Conservation (phyloP, 2,797 vertebrate genomes). For the Synaphobranchus kaupii region DNA sequence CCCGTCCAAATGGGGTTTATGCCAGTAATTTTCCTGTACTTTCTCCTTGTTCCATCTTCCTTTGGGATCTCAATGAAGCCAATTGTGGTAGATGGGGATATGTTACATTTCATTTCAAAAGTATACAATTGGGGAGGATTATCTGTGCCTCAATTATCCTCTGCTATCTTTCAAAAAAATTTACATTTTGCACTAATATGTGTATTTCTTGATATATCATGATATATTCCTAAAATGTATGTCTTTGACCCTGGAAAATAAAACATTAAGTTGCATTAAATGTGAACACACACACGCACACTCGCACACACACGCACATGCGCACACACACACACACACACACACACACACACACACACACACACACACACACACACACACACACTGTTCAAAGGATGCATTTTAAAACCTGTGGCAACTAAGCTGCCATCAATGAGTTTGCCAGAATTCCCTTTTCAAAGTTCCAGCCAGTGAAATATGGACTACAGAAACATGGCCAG, state of each 20-base stretch:
- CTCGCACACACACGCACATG: background rate
- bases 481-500: background rate
- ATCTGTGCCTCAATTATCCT: background rate
- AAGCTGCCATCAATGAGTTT: background rate
- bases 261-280: too few relatives aligned
- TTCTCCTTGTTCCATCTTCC: too few relatives aligned
- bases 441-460: background rate
- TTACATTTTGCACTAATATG: background rate
- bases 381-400: background rate
- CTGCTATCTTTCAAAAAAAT: background rate
- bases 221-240: background rate
- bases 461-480: background rate
- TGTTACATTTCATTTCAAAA: background rate
- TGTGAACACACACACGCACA: background rate
- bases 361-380: too few relatives aligned
- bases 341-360: too few relatives aligned
- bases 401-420: background rate
- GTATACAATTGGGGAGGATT: background rate
- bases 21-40: too few relatives aligned
- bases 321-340: background rate
- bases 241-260: background rate
- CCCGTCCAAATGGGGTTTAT: too few relatives aligned
- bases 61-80: too few relatives aligned
- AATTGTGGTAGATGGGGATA: too few relatives aligned
- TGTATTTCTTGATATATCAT: background rate